Evolutionary conservation across 2,113 vertebrate species (phyloP).

Genomic region (Nannobrachium achirus): DNA sequence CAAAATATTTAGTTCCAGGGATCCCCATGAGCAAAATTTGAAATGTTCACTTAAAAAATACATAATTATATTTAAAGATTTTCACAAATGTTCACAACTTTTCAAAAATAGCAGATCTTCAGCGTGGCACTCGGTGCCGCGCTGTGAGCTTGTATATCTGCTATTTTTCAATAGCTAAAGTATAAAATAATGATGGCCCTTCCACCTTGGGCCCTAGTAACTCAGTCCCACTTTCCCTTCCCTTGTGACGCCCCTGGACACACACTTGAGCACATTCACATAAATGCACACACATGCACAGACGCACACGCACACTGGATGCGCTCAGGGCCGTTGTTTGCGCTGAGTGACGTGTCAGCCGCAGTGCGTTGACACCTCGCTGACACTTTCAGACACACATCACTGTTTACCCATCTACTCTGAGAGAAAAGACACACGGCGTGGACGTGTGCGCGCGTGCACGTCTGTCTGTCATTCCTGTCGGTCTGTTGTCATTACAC

Average conservation of each 20-base stretch:
- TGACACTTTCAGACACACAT: constrained; percentile 68
- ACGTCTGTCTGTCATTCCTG: constrained; percentile 23
- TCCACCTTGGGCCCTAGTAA: no score
- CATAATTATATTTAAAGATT: no score
- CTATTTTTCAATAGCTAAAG: no score
- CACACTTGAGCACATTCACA: neutral
- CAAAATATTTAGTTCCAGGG: no score
- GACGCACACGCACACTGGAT: constrained; percentile 28
- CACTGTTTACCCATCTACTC: constrained; percentile 61
- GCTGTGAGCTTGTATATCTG: no score
- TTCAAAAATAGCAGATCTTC: no score
- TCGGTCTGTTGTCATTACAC: constrained; percentile 43
- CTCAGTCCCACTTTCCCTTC: no score
- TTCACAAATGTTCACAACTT: no score
- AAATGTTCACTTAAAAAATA: no score
- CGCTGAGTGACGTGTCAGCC: constrained; percentile 67
- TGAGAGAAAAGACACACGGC: constrained; percentile 33
- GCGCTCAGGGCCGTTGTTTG: constrained; percentile 62
- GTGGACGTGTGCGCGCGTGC: constrained; percentile 3
- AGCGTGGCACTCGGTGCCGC: no score
- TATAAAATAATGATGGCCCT: no score
- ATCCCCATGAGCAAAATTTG: no score
- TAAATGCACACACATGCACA: constrained; percentile 3
- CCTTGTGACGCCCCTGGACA: constrained; percentile 64
- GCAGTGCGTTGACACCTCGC: constrained; percentile 59